A percentile compares a stretch with the other conserved stretches of the same genome.
phyloP scores from a whole-genome alignment of 1,140 invertebrate species.

The Rhyacophila brunnea region DNA sequence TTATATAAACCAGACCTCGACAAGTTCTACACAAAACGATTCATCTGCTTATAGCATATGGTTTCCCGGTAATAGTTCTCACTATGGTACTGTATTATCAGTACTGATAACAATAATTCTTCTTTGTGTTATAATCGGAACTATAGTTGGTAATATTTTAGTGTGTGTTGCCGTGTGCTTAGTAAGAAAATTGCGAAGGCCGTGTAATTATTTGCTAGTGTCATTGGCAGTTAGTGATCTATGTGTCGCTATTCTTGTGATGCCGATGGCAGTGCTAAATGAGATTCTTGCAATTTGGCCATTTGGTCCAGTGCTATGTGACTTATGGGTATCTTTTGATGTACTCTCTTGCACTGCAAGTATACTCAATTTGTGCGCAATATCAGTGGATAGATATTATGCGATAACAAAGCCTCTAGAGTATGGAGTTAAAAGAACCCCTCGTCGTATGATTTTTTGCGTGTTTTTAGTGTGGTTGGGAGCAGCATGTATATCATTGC shows the following conservation, averaged over 20 bases:
- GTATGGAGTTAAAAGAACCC: slow-evolving; percentile 84
- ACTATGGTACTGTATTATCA: slow-evolving; percentile 52
- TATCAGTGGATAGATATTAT: slow-evolving; percentile 85
- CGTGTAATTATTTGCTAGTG: slow-evolving; percentile 86
- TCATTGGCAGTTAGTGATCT: slow-evolving; percentile 86
- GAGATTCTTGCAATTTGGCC: slow-evolving; percentile 81
- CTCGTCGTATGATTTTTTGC: slow-evolving; percentile 78
- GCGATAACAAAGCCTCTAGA: slow-evolving; percentile 90
- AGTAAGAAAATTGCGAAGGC: slow-evolving; percentile 79
- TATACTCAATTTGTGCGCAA: slow-evolving; percentile 90
- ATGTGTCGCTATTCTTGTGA: slow-evolving; percentile 80
- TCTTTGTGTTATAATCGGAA: slow-evolving; percentile 73
- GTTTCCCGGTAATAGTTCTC: slow-evolving; percentile 46
- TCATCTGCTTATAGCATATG: slow-evolving; percentile 38
- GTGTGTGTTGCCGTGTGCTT: slow-evolving; percentile 87
- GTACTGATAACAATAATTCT: slow-evolving; percentile 71
- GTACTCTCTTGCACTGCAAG: slow-evolving; percentile 83
- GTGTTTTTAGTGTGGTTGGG: slow-evolving; percentile 87
- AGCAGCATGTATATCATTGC: slow-evolving; percentile 85
- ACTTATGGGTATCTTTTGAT: slow-evolving; percentile 83
- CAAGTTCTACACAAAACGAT: slow-evolving; percentile 40
- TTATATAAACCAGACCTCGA: slow-evolving; percentile 43
- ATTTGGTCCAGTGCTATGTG: slow-evolving; percentile 80
- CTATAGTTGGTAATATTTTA: slow-evolving; percentile 84
- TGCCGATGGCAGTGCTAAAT: slow-evolving; percentile 82